These are phyloP conservation scores for Seladonia tumulorum DNA, from an alignment of 2,888 invertebrate species.

Conservation along the genomic window DNA sequence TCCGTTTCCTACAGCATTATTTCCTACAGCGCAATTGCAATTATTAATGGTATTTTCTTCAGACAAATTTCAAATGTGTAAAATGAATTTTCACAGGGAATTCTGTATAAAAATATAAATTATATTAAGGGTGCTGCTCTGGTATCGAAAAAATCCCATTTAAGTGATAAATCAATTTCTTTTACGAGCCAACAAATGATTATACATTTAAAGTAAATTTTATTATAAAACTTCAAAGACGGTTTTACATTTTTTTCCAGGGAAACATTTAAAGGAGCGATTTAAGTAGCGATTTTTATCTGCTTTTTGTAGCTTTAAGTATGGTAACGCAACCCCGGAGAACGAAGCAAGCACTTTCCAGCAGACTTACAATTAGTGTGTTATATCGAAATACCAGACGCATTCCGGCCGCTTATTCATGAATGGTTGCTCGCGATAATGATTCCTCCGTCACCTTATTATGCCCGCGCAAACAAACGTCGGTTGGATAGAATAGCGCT, in stretches of 20 bases:
- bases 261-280: background rate
- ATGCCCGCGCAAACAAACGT: slow-evolving; percentile 13
- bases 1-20: background rate
- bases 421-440: slow-evolving; percentile 34
- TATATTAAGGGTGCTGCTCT: too few species aligned
- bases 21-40: background rate
- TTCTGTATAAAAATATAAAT: too few species aligned
- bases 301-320: background rate
- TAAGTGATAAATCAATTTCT: background rate
- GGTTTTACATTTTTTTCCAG: background rate
- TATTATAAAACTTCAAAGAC: background rate
- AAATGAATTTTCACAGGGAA: too few species aligned
- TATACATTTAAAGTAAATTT: background rate
- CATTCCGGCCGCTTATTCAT: slow-evolving; percentile 13
- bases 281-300: background rate
- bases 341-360: background rate
- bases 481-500: background rate
- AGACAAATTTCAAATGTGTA: background rate
- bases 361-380: background rate
- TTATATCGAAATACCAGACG: background rate
- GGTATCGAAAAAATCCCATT: background rate
- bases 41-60: background rate
- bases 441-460: slow-evolving; percentile 21
- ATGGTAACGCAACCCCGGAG: background rate
- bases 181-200: background rate